Conservation (phyloP, 2,888 invertebrate species). For the Mesorhabditis sp. region DNA sequence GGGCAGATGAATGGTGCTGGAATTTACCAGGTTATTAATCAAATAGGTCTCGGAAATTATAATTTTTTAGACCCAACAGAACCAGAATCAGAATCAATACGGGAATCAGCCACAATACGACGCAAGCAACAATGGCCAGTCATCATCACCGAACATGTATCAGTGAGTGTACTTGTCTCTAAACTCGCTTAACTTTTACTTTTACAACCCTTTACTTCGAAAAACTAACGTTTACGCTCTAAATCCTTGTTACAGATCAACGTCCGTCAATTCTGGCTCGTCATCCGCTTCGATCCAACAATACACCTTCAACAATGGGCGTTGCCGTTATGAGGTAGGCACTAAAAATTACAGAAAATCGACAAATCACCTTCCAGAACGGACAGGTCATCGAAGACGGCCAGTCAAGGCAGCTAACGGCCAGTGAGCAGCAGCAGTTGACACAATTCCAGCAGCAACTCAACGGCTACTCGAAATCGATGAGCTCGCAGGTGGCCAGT, state of each 20-base stretch:
- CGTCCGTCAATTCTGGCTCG: background rate
- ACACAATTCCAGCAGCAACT: constrained; percentile 4
- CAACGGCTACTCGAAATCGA: constrained; percentile 2
- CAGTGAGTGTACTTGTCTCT: too few relatives aligned
- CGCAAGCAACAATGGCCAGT: background rate
- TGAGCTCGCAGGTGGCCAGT: background rate
- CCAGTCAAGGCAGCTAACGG: background rate
- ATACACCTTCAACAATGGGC: constrained; percentile 2
- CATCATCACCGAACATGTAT: too few relatives aligned
- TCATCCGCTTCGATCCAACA: constrained; percentile 2
- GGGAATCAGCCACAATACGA: constrained; percentile 2
- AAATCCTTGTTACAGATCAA: background rate
- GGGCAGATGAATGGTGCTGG: background rate
- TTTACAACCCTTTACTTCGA: background rate
- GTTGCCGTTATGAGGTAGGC: background rate
- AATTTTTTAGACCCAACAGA: background rate
- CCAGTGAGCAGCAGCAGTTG: constrained; percentile 2
- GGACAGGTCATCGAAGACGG: constrained; percentile 3
- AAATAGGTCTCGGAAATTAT: background rate
- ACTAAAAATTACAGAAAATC: background rate
- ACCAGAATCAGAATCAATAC: background rate
- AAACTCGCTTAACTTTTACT: too few relatives aligned
- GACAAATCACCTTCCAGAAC: background rate
- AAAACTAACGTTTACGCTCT: background rate
- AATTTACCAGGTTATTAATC: background rate